Evolutionary conservation across 1,140 invertebrate genomes (phyloP), one percentile per base, ranked within the genome.

Genomic region (Lepidurus apus): DNA sequence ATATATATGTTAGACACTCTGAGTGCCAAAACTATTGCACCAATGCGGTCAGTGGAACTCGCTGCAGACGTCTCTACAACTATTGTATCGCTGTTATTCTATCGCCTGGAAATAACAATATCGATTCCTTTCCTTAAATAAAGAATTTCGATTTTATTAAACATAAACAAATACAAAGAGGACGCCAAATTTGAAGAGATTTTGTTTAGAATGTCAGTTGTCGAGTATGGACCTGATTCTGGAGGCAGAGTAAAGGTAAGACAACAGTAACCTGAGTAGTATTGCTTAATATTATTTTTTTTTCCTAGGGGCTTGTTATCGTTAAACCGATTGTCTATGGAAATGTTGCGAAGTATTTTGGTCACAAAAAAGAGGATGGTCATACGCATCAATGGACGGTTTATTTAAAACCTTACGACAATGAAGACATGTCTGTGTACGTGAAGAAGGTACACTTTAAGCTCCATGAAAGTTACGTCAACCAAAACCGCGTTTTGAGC

Each of bases 281-380:
- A 53, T 53, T 74, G 43, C 3, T 26, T 43, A 17, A 43, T 53
- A 11, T 34, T 76, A 73, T 65, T 79, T 76, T 43, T 74, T 77
- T 81, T 77, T 80, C 87, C 85, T 45, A 80, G 97, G 92, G 96
- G 95, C 74, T 65, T 65, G 85, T 96, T 3, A 93, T 91, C 5
- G 93, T 99, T 81, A 99, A 99, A 84, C 95, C 97, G 21, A 93
- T 99, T 83, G 91, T 99, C 6, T 99, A 97, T 86, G 98, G 98
- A 5, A 99, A 99, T 84, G 89, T 96, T 78, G 95, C 98, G 0
- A 87, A 94, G 80, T 96, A 96, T 84, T 98, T 99, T 88, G 96
- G 96, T 0, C 95, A 97, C 82, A 99, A 99, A 85, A 88, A 97
- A n/a, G 96, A 98, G 85, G 97, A 99, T 88, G 96, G 97, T 0